Conservation (phyloP, 2,888 invertebrate species). For the Cinara cedri region DNA sequence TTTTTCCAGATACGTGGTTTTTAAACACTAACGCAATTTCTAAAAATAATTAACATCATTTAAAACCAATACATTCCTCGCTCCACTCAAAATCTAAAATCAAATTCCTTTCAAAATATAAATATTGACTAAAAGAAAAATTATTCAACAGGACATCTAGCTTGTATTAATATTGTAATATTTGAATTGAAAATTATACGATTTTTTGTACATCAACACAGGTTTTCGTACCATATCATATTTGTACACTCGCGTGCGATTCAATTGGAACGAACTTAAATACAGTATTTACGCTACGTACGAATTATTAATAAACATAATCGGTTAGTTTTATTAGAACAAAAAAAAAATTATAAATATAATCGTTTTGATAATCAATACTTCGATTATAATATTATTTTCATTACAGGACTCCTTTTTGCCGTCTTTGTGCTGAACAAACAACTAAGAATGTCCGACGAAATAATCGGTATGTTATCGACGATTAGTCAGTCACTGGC, state of each 20-base stretch:
- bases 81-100: too few species aligned
- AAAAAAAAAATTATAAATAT: not conserved
- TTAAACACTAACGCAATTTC: too few species aligned
- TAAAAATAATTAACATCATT: too few species aligned
- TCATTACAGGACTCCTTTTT: slow-evolving; percentile 31
- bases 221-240: slow-evolving; percentile 85
- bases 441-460: slow-evolving; percentile 6
- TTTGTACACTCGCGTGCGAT: slow-evolving; percentile 80
- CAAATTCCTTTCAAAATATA: too few species aligned
- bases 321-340: slow-evolving; percentile 68
- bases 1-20: too few species aligned
- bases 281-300: slow-evolving; percentile 86
- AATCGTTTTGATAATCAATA: not conserved
- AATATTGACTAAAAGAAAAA: not conserved
- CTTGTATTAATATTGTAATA: too few species aligned
- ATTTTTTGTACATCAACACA: slow-evolving; percentile 57
- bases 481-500: slow-evolving; percentile 36
- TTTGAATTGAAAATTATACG: not conserved
- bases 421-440: slow-evolving; percentile 8
- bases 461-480: slow-evolving; percentile 30
- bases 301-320: slow-evolving; percentile 79
- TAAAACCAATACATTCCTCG: too few species aligned
- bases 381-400: not conserved
- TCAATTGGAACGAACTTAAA: slow-evolving; percentile 88
- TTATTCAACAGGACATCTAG: not conserved